Base-by-base conservation (phyloP, 2,113 vertebrate species). In the Athene noctua region DNA sequence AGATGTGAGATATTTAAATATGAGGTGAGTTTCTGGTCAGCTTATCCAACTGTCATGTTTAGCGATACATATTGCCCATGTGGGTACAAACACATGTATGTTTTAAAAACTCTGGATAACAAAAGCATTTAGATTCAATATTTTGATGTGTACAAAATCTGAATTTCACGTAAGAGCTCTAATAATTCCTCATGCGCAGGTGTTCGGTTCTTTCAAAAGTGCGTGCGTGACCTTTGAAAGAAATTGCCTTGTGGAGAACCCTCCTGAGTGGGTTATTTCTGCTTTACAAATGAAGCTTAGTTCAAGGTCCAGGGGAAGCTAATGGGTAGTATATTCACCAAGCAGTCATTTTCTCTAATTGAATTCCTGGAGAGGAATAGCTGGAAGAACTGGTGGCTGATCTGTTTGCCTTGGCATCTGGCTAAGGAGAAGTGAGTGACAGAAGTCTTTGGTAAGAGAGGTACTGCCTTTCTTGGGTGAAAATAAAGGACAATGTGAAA, bases 351-450 rank as follows among this genome's bases (percentile, higher is more conserved):
- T 71, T 61, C 86, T 66, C 32, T 90, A 84, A 90, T 84, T 92
- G 75, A 90, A 88, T 88, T 79, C 62, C 90, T 71, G 67, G 58
- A 63, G 71, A 91, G 80, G 83, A 73, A 79, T 32, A 57, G 49
- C 25, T 38, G 15, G 46, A 91, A 66, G 80, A 91, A 18, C 19
- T 27, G 27, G 51, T 72, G 57, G 44, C 58, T 46, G 46, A 51
- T 88, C 44, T 81, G 44, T 66, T 86, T 74, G 61, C 51, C 55
- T 87, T 90, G 78, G 54, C 61, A 61, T 61, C 82, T 96, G 38
- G 25, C 65, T 74, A 22, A 71, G 25, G 36, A 65, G 63, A 83
- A 67, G 49, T 23, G 58, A 65, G 32, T 36, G 77, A 49, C 72
- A 90, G 52, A 63, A 42, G 8, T 72, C 59, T 73, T 59, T 44